Conservation (phyloP, 1,140 invertebrate species). For the Nomia melanderi region DNA sequence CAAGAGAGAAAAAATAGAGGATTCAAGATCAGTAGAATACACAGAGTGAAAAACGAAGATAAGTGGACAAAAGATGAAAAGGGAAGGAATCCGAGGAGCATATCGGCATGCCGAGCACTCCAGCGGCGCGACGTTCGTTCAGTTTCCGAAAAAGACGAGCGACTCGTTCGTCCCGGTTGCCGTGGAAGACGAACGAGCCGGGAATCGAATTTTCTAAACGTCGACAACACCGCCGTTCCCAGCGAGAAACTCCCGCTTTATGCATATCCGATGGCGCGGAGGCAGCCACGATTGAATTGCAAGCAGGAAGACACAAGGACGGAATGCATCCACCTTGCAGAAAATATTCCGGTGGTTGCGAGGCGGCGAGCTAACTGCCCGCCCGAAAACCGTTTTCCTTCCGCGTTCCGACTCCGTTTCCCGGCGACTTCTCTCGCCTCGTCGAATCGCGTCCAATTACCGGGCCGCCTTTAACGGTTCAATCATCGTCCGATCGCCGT, state of each 20-base stretch:
- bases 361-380: background rate
- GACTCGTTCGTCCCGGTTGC: background rate
- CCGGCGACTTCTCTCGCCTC: background rate
- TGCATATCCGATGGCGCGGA: background rate
- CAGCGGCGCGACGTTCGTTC: too few relatives aligned
- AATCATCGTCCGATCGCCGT: too few relatives aligned
- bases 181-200: background rate
- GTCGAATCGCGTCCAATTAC: too few relatives aligned
- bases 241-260: background rate
- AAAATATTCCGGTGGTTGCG: background rate
- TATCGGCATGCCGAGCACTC: too few relatives aligned
- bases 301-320: too few relatives aligned
- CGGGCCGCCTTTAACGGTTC: too few relatives aligned
- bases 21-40: too few relatives aligned
- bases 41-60: too few relatives aligned
- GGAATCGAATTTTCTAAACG: constrained; percentile 4
- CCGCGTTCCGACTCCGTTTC: background rate
- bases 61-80: too few relatives aligned
- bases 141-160: background rate
- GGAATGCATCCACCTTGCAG: background rate
- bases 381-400: background rate
- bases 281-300: background rate
- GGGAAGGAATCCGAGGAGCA: too few relatives aligned
- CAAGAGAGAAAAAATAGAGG: too few relatives aligned
- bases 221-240: background rate